Conservation (phyloP, 2,888 invertebrate species). For the Phortica okadai region DNA sequence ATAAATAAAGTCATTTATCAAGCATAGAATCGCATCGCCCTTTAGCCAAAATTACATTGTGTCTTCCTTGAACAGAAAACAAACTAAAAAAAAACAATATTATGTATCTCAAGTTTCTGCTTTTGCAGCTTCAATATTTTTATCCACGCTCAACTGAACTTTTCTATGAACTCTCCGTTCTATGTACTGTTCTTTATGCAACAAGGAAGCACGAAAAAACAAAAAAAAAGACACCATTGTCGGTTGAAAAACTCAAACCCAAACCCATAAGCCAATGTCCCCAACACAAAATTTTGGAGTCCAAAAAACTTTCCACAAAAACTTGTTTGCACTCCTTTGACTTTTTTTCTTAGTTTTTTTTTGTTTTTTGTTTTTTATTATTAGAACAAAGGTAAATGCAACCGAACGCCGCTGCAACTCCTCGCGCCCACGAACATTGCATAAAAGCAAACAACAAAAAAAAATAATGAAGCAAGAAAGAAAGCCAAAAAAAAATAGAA, state of each 20-base stretch:
- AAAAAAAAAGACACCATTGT: too few species aligned
- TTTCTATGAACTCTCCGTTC: background rate
- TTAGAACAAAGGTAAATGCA: constrained; percentile 50
- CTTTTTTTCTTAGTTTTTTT: background rate
- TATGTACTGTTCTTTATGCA: constrained; percentile 1
- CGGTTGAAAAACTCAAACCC: background rate
- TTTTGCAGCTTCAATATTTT: background rate
- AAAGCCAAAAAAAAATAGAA: constrained; percentile 59
- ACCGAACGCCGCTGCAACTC: too few species aligned
- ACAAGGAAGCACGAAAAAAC: background rate
- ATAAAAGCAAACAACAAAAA: constrained; percentile 41
- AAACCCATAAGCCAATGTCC: constrained; percentile 20
- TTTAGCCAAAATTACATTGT: too few species aligned
- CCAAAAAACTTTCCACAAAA: background rate
- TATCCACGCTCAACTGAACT: background rate
- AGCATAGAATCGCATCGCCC: too few species aligned
- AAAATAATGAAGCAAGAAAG: background rate
- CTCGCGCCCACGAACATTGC: constrained; percentile 53
- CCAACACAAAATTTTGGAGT: background rate
- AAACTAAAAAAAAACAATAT: background rate
- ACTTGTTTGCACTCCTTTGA: background rate
- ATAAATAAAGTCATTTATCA: too few species aligned
- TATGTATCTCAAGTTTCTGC: background rate
- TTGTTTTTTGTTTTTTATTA: too few species aligned
- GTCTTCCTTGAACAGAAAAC: too few species aligned